A percentile compares a stretch with the other conserved stretches of the same genome.
These are phyloP conservation scores for Drosophila paracracens DNA, from an alignment of 2,888 invertebrate genomes.

Conservation along the genomic window DNA sequence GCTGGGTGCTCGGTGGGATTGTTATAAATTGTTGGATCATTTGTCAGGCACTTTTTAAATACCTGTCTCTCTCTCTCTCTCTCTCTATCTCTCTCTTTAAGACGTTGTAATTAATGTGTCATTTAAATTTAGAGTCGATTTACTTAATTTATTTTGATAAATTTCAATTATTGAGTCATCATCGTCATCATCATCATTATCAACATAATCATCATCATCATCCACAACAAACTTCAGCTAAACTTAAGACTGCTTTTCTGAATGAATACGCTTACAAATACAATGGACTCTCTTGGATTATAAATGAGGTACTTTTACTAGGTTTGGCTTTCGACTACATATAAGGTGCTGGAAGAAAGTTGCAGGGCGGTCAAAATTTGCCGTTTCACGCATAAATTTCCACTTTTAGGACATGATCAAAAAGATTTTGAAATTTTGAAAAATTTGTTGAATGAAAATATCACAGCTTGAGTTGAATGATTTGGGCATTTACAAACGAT, in stretches of 20 bases:
- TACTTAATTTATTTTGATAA: conserved; percentile 69
- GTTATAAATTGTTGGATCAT: conserved; percentile 55
- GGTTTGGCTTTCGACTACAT: not conserved
- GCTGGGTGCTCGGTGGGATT: conserved; percentile 25
- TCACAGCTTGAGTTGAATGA: not conserved
- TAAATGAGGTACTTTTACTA: conserved; percentile 47
- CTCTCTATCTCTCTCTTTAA: conserved; percentile 19
- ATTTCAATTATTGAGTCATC: conserved; percentile 73
- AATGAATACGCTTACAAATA: conserved; percentile 45
- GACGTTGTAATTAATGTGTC: conserved; percentile 68
- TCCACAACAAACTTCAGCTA: conserved; percentile 5
- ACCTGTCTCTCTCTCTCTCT: conserved; percentile 22
- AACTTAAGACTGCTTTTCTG: conserved; percentile 25
- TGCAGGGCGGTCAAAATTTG: conserved; percentile 27
- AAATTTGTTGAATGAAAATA: conserved; percentile 18
- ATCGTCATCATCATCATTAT: conserved; percentile 41
- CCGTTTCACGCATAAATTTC: conserved; percentile 58
- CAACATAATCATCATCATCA: conserved; percentile 34
- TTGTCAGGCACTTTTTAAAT: conserved; percentile 65
- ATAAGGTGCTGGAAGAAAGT: conserved; percentile 25
- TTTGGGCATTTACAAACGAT: not conserved
- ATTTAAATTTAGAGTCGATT: conserved; percentile 67
- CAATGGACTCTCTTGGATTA: conserved; percentile 17
- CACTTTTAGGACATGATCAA: conserved; percentile 20
- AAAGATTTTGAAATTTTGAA: not conserved